Percentiles rank a stretch among this genome's conserved stretches.
Evolutionary conservation across 2,113 vertebrate genomes (phyloP).

Genomic region (Podiceps cristatus): DNA sequence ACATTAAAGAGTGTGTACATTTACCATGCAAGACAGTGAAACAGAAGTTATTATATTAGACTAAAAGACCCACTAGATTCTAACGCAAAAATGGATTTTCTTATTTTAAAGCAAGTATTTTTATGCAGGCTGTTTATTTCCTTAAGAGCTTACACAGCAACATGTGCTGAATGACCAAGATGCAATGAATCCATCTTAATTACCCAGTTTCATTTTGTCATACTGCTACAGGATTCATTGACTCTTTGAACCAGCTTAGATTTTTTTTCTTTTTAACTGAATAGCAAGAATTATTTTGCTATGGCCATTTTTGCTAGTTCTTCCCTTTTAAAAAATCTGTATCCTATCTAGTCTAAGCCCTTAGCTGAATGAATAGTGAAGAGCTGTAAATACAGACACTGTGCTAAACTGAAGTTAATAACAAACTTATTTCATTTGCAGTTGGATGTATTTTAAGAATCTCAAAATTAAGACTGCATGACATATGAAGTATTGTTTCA

Average conservation of each 20-base stretch:
- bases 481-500: background rate
- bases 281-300: background rate
- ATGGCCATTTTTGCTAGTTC: background rate
- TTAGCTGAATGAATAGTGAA: background rate
- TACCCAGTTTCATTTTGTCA: background rate
- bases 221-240: background rate
- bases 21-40: background rate
- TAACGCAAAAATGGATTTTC: accelerated
- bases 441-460: too few relatives aligned
- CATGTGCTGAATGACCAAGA: background rate
- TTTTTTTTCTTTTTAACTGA: background rate
- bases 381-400: background rate
- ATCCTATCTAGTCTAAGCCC: background rate
- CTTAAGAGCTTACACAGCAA: background rate
- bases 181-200: background rate
- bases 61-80: background rate
- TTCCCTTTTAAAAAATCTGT: background rate
- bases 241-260: background rate
- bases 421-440: background rate
- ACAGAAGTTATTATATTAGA: background rate
- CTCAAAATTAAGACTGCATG: background rate
- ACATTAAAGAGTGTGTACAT: background rate
- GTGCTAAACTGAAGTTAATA: background rate
- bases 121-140: background rate
- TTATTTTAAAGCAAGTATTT: background rate